Base-by-base conservation (phyloP, 2,888 invertebrate genomes). In the Agrilus mali region DNA sequence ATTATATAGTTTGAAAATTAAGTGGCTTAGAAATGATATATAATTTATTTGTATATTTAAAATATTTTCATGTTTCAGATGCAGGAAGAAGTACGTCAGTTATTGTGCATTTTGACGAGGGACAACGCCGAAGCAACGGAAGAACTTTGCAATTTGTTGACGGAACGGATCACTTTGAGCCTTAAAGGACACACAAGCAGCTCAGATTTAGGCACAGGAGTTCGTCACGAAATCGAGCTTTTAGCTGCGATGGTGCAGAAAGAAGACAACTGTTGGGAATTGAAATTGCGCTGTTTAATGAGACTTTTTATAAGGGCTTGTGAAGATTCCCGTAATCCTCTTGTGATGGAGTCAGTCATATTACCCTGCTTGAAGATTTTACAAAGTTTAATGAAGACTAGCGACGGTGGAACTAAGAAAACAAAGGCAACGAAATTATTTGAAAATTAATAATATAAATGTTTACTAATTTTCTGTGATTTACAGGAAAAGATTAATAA, bases 221-320 rank as follows among this genome's bases (percentile, higher is more conserved):
- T 94, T 1, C 77, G 93, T 4, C 90, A 94, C 58, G 86, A 95
- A 63, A 92, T 96, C 64, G 75, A 89, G 7, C 68, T 96, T 12
- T 67, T 96, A 20, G 88, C 92, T 1, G 83, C 87, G 1, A 74
- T 94, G 37, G 82, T 95, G 2, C 86, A 90, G 55, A 89, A 90
- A 52, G 89, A 94, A 58, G 96, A 96, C 63, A 80, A 85, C 4
- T 94, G 93, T 61, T 96, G 96, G 96, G 95, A 96, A 63, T 80
- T 85, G 48, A 84, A 95, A 57, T 70, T 96, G 1, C 78, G 87
- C 38, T 85, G 87, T 60, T 86, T 94, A 47, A 85, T 95, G 69
- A 82, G 83, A 52, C 70, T 95, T 41, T 94, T 95, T 70, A 72
- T 90, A 43, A 76, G 80, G 68, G 84, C 86, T 4, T 82, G 82